Evolutionary conservation across 1,140 invertebrate species (phyloP).

Genomic region (Euglossa dilemma): DNA sequence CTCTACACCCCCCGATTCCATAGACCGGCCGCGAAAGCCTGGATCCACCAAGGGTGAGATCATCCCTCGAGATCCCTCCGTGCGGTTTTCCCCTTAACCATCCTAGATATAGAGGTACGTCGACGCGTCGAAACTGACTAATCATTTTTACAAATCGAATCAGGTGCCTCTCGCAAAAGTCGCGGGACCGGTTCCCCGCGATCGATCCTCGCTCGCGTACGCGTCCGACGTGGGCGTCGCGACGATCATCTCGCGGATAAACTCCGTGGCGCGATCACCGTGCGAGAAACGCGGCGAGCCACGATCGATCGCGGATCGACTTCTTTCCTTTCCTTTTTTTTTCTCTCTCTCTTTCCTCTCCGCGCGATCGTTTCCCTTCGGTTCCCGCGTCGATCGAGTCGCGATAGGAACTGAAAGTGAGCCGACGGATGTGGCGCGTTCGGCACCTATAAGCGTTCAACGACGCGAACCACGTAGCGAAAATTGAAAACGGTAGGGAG

Average conservation of each 20-base stretch:
- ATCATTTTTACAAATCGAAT: conserved; percentile 32
- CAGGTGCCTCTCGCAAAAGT: conserved; percentile 5
- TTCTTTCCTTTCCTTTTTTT: background rate
- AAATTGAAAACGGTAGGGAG: conserved; percentile 76
- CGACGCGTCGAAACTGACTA: conserved; percentile 38
- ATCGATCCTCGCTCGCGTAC: background rate
- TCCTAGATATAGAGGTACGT: background rate
- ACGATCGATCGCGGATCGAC: conserved; percentile 7
- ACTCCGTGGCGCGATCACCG: background rate
- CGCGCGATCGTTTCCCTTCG: background rate
- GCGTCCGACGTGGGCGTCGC: too few species aligned
- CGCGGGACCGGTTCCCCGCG: background rate
- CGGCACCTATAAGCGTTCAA: conserved; percentile 14
- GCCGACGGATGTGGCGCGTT: conserved; percentile 26
- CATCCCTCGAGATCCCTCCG: too few species aligned
- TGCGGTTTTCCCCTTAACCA: background rate
- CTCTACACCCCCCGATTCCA: background rate
- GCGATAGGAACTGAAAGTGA: conserved; percentile 47
- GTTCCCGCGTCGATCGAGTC: conserved; percentile 27
- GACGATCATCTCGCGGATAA: background rate
- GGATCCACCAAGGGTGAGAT: too few species aligned
- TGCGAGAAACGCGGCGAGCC: background rate
- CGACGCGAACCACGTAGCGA: conserved; percentile 30
- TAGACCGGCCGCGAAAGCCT: background rate
- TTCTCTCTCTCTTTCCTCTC: background rate